Conservation (phyloP, 1,140 invertebrate genomes). For the Aphidius gifuensis region DNA sequence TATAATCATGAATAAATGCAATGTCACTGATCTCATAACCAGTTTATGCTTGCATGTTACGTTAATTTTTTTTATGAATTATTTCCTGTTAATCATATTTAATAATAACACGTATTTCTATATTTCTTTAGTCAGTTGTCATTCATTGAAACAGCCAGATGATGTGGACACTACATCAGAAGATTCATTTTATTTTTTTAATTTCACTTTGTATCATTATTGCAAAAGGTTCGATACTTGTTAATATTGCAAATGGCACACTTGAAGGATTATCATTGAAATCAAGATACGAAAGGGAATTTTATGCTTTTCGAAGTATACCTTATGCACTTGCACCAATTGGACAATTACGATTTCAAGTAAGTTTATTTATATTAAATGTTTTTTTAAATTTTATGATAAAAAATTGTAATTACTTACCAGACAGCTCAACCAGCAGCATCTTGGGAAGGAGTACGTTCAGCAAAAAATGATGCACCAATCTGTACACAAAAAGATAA, state of each 20-base stretch:
- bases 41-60: too few relatives aligned
- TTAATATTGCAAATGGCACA: constrained; percentile 44
- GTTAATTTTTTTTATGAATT: too few relatives aligned
- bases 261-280: constrained; percentile 40
- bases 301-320: constrained; percentile 56
- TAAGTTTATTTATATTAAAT: constrained; percentile 22
- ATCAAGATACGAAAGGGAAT: constrained; percentile 39
- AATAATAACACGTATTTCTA: too few relatives aligned
- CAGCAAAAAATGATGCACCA: not conserved
- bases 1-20: too few relatives aligned
- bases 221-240: constrained; percentile 23
- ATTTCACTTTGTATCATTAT: not conserved
- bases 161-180: too few relatives aligned
- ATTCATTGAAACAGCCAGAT: too few relatives aligned
- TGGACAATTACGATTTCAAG: constrained; percentile 55
- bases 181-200: too few relatives aligned
- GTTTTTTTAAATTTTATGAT: not conserved
- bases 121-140: too few relatives aligned
- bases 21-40: too few relatives aligned
- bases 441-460: not conserved
- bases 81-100: too few relatives aligned
- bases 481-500: not conserved
- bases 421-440: not conserved
- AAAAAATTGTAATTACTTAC: too few relatives aligned
- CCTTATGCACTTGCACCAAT: constrained; percentile 60